phyloP scores from a whole-genome alignment of 2,888 invertebrate species.

The Hipparchia semele region DNA sequence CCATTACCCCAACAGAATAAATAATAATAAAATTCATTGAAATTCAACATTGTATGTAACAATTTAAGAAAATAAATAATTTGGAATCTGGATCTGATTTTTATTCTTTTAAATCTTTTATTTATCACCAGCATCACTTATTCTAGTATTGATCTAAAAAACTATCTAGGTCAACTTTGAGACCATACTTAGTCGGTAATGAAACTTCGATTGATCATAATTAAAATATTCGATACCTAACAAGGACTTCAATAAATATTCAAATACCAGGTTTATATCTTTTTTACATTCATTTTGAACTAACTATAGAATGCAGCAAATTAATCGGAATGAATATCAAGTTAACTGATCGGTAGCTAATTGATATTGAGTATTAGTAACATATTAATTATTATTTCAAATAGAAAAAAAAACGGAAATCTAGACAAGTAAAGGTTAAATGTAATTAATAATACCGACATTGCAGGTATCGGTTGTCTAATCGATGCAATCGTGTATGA shows the following conservation, averaged over 20 bases:
- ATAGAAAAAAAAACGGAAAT: constrained; percentile 32
- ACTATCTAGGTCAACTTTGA: not conserved
- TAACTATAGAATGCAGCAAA: constrained; percentile 12
- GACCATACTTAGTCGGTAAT: not conserved
- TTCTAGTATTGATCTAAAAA: not conserved
- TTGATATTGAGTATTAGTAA: constrained; percentile 24
- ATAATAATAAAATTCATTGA: no score
- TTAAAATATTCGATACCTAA: not conserved
- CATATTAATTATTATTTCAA: constrained; percentile 9
- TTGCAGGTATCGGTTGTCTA: constrained; percentile 33
- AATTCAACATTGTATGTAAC: no score
- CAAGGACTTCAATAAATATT: not conserved
- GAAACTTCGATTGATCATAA: not conserved
- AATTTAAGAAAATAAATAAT: no score
- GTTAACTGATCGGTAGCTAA: constrained; percentile 30
- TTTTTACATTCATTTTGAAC: not conserved
- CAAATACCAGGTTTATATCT: not conserved
- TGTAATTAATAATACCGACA: constrained; percentile 28
- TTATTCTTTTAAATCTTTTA: no score
- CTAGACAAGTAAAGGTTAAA: constrained; percentile 36
- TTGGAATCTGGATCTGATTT: no score
- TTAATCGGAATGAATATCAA: constrained; percentile 22
- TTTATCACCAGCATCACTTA: no score
- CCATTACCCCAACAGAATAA: no score
- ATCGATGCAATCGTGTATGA: constrained; percentile 29